A percentile compares a stretch with the other conserved stretches of the same genome.
Conservation (phyloP, 2,797 vertebrate genomes). For the Ispidina picta region DNA sequence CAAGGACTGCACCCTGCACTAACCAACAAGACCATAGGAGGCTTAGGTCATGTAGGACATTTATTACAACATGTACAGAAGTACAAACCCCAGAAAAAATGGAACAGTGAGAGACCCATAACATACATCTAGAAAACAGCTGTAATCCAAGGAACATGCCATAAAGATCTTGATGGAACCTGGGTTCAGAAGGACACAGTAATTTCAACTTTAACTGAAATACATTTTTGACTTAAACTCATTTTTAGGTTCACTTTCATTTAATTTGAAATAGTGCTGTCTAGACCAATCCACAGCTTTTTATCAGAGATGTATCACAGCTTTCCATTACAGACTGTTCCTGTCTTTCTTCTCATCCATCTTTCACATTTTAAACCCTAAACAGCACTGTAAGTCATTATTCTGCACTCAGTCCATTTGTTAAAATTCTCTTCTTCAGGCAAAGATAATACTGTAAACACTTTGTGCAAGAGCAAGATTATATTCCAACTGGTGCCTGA, state of each 20-base stretch:
- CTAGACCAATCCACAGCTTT: neutral
- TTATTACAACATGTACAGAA: neutral
- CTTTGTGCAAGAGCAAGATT: neutral
- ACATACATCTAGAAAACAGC: neutral
- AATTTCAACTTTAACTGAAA: neutral
- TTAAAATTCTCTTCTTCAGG: neutral
- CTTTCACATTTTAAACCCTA: neutral
- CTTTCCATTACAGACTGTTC: neutral
- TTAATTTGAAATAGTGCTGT: neutral
- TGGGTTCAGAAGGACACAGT: neutral
- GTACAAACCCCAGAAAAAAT: neutral
- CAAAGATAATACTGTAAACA: neutral
- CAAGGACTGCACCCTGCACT: neutral
- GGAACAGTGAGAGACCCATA: neutral
- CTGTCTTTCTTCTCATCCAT: neutral
- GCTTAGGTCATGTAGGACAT: neutral
- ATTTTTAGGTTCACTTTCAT: neutral
- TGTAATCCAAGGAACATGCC: neutral
- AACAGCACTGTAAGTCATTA: neutral
- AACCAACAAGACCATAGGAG: accelerated
- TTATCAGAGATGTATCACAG: neutral
- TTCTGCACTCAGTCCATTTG: neutral
- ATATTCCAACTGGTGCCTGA: neutral
- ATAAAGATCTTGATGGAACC: neutral
- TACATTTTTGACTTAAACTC: neutral